Evolutionary conservation across 2,797 vertebrate species (phyloP), one percentile per base, ranked within the genome.

Genomic region (Parauchenoglanis punctatus): DNA sequence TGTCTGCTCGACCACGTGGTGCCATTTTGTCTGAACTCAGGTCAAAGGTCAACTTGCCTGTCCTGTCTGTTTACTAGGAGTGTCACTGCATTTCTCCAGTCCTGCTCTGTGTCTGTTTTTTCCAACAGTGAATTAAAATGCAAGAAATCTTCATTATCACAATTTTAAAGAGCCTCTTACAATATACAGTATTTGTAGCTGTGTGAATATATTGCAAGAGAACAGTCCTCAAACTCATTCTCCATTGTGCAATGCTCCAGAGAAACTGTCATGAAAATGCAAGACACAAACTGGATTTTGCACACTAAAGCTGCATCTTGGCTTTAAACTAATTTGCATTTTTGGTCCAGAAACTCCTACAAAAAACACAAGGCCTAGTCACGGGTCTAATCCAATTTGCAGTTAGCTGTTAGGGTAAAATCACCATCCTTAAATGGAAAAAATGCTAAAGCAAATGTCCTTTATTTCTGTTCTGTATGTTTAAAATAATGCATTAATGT

Each of bases 11-110:
- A 61, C 82, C 84, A 84, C 86, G 58, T 40, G 88, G 89, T 88
- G 92, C 89, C 89, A 65, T 86, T 86, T 87, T 84, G 89, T 91
- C 86, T 91, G 87, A 88, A 87, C 35, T 73, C 11, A 67, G 85
- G 70, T 87, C 86, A 91, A 61, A 89, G 91, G 91, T 91, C 87
- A 88, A 54, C 58, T 3, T 44, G 84, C 76, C 63, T 81, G 89
- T 89, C 78, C 52, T 31, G 73, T 86, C 80, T 61, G 78, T 88
- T 91, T 88, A 76, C 61, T 61, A 63, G 23, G 25, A 85, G 31
- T 49, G 54, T 40, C 76, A 28, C 13, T 76, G 78, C 65, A 23
- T 87, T 83, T 89, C 63, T 81, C 67, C 80, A 59, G 85, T 75
- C 58, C 86, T 88, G 72, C 65, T 85, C 11, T 59, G 59, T 52